phyloP scores from a whole-genome alignment of 2,113 vertebrate species.

The Perccottus glenii region DNA sequence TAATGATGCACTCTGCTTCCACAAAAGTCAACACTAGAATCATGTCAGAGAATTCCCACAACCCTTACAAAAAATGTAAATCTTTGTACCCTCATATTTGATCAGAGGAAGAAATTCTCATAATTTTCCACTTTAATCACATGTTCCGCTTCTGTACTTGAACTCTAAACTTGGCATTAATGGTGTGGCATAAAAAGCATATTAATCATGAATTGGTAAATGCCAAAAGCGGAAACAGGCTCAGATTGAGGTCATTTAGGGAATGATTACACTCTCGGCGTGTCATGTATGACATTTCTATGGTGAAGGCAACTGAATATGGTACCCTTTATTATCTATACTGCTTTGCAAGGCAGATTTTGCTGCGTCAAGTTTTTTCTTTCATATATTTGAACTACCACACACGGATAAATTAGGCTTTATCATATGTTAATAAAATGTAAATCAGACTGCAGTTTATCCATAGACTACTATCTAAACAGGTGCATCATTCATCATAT shows the following conservation, averaged over 20 bases:
- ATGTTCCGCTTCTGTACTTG: too few species aligned
- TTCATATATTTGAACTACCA: constrained; percentile 7
- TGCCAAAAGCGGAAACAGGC: not conserved
- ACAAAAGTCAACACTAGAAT: not conserved
- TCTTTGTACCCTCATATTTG: not conserved
- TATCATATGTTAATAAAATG: constrained; percentile 43
- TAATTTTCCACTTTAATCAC: too few species aligned
- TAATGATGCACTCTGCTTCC: not conserved
- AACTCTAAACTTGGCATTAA: too few species aligned
- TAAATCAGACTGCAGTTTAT: constrained; percentile 38
- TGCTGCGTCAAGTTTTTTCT: not conserved
- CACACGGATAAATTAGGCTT: constrained; percentile 24
- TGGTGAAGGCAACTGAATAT: constrained; percentile 3
- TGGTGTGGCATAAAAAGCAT: too few species aligned
- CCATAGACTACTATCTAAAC: not conserved
- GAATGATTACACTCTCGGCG: not conserved
- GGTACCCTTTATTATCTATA: constrained; percentile 6
- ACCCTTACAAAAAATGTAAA: not conserved
- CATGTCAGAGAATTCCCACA: constrained; percentile 3
- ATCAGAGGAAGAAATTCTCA: too few species aligned
- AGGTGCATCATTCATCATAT: too few species aligned
- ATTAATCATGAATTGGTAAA: too few species aligned
- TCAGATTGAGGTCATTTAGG: not conserved
- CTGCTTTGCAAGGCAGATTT: constrained; percentile 61
- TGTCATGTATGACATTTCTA: constrained; percentile 1